These are phyloP conservation scores for Tanypteryx hageni DNA, from an alignment of 2,888 invertebrate genomes.

Conservation along the genomic window DNA sequence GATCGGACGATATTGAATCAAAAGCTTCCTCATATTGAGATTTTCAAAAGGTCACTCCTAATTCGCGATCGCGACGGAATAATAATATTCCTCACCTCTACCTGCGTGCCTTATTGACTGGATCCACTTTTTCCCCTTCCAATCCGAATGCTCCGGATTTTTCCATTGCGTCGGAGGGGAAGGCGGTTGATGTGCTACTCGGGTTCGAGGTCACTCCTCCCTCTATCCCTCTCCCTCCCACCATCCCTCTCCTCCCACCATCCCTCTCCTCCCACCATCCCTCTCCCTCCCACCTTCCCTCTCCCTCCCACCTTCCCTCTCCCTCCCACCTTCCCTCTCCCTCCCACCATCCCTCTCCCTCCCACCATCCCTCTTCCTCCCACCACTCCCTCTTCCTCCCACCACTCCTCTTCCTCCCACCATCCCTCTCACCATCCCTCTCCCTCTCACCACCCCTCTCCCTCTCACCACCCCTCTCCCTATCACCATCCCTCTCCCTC, in stretches of 20 bases:
- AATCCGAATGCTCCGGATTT: neutral
- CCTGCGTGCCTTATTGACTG: neutral
- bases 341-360: neutral
- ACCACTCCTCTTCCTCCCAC: neutral
- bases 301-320: neutral
- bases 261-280: too few species aligned
- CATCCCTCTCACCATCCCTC: neutral
- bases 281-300: neutral
- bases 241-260: too few species aligned
- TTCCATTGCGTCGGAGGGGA: neutral
- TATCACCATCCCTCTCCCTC: too few species aligned
- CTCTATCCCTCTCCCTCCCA: neutral
- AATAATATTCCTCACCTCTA: too few species aligned
- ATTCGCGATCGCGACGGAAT: too few species aligned
- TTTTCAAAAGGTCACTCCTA: too few species aligned
- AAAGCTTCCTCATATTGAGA: too few species aligned
- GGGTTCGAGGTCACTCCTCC: constrained; percentile 35
- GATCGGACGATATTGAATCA: too few species aligned
- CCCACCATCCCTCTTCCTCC: neutral
- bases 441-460: neutral
- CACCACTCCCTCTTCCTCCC: neutral
- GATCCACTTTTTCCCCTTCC: neutral
- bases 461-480: too few species aligned
- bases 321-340: neutral
- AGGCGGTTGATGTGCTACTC: neutral